Base-by-base conservation (phyloP, 2,113 vertebrate genomes). In the Solenodon paradoxus region DNA sequence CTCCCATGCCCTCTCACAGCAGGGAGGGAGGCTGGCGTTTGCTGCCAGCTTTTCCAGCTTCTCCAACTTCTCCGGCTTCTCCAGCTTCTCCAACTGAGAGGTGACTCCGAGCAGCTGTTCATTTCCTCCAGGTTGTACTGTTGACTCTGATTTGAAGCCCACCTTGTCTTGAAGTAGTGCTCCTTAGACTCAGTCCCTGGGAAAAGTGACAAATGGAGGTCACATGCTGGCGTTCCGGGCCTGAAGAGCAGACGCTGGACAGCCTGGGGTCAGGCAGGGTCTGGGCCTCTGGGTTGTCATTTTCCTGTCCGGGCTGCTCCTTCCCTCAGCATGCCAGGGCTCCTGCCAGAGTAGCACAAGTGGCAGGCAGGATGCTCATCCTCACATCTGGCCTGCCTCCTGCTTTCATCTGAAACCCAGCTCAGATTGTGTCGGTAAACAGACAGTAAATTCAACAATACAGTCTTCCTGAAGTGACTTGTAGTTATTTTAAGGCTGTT, bases 401-500 rank as follows among this genome's bases (percentile, higher is more conserved):
- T 55, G 55, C 97, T 98, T 98, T 98, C 97, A 98, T 98, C 97
- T 98, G 97, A 97, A 97, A 95, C 98, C 93, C 97, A 96, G 96
- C 90, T 40, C 95, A 59, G 96, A 96, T 98, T 95, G 97, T 98
- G 92, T 97, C 97, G 64, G 98, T 98, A 98, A 98, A 98, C 97
- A 98, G 98, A 96, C 95, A 97, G 96, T 97, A 97, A 98, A 98
- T 97, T 98, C 96, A 98, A 97, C 98, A 98, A 87, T 96, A 47
- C 84, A 88, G 69, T 96, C 97, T 97, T 98, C 97, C 97, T 93
- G 91, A 97, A 98, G 97, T 97, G 92, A 95, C 96, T 98, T 98
- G 89, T 97, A 98, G 97, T 98, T 98, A 98, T 98, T 98, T 98
- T 98, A 98, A 98, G 98, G 92, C 96, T 98, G 87, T 97, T 98